These are phyloP conservation scores for Drosophila oshimai DNA, from an alignment of 1,140 invertebrate species.

Conservation along the genomic window DNA sequence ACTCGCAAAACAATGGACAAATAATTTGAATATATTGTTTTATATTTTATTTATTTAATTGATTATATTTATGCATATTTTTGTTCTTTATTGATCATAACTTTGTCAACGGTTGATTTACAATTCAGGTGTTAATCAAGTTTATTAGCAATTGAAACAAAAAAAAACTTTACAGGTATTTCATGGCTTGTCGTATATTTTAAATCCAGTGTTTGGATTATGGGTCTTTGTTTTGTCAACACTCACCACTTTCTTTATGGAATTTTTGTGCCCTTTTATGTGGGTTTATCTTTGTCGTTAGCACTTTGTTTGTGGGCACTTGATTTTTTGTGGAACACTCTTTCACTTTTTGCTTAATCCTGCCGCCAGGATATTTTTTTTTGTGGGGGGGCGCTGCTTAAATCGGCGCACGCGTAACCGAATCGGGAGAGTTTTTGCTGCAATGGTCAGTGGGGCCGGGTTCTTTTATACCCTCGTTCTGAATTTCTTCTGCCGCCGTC, in stretches of 20 bases:
- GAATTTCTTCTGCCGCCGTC: conserved; percentile 66
- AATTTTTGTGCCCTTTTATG: not conserved
- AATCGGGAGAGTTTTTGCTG: conserved; percentile 63
- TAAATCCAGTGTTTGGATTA: not conserved
- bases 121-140: conserved; percentile 33
- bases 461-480: conserved; percentile 78
- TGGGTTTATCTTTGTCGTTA: not conserved
- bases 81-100: conserved; percentile 27
- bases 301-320: conserved; percentile 19
- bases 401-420: conserved; percentile 72
- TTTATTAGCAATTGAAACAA: conserved; percentile 25
- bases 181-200: not conserved
- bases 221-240: not conserved
- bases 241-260: conserved; percentile 22
- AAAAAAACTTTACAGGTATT: conserved; percentile 7
- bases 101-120: conserved; percentile 23
- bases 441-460: conserved; percentile 55
- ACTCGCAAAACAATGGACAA: not conserved
- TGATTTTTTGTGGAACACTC: conserved; percentile 12
- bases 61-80: conserved; percentile 27
- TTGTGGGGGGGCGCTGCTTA: conserved; percentile 28
- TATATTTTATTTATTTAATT: conserved; percentile 26
- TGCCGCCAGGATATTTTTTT: conserved; percentile 52
- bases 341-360: conserved; percentile 32
- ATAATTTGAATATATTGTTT: conserved; percentile 19